phyloP scores from a whole-genome alignment of 2,888 invertebrate species.

The Apotomis turbidana region DNA sequence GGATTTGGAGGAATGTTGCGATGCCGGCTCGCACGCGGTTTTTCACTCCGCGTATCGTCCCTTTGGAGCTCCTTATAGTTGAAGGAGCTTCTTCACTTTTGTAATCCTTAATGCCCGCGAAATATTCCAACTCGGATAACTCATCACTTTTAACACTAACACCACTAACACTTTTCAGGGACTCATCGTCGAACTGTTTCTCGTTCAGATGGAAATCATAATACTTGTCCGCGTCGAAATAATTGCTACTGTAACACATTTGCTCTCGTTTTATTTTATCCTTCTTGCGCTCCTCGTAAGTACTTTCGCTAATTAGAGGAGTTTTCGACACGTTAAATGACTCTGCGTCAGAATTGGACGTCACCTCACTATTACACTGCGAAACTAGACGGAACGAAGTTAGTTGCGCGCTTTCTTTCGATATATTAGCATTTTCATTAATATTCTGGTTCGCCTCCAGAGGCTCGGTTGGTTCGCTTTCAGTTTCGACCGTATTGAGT shows the following conservation, averaged over 20 bases:
- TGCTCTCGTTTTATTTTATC: conserved; percentile 75
- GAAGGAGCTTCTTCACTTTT: conserved; percentile 86
- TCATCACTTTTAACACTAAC: conserved; percentile 71
- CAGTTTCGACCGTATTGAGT: conserved; percentile 75
- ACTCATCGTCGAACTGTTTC: conserved; percentile 80
- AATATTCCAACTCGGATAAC: conserved; percentile 85
- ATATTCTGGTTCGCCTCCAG: conserved; percentile 74
- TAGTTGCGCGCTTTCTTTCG: conserved; percentile 79
- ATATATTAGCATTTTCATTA: conserved; percentile 76
- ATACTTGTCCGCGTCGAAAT: conserved; percentile 90
- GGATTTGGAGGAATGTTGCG: conserved; percentile 95
- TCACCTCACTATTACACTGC: conserved; percentile 74
- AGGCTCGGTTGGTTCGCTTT: conserved; percentile 68
- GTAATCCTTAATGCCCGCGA: conserved; percentile 91
- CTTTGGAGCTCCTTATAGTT: conserved; percentile 95
- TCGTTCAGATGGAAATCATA: conserved; percentile 94
- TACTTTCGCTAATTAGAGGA: conserved; percentile 85
- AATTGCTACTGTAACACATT: conserved; percentile 79
- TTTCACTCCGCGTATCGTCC: conserved; percentile 96
- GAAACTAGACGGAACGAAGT: conserved; percentile 82
- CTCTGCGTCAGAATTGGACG: conserved; percentile 61
- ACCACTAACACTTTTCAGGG: conserved; percentile 75
- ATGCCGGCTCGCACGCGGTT: conserved; percentile 97
- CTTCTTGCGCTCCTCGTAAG: conserved; percentile 86
- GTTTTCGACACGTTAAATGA: conserved; percentile 66